Base-by-base conservation (phyloP, 2,888 invertebrate species). In the Ametastegia equiseti region DNA sequence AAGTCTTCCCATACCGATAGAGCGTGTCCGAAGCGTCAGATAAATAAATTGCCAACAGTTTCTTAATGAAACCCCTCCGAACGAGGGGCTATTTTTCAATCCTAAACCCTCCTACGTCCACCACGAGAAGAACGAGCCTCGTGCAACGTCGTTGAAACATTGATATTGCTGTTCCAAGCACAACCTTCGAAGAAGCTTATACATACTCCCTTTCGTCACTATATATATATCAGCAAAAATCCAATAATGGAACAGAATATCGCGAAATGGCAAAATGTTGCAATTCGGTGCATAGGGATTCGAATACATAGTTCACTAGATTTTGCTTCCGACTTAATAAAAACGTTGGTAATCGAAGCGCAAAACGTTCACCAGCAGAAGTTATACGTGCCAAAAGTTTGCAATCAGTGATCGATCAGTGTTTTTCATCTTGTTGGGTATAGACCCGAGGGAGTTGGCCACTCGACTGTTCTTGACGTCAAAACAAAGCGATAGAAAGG, bases 41-140 rank as follows among this genome's bases (percentile, higher is more conserved):
- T 86, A 88, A 88, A 88, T 88, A 89, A 89, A 89, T 89, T 87
- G 88, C 86, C 69, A 86, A 86, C 84, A 83, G 85, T 82, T 88
- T 84, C 86, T 88, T 89, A 89, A 89, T 89, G 88, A 89, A 89
- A 89, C 84, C 85, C 86, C 86, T 15, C 45, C 19, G 77, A 57
- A 36, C 54, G 33, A 54, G 57, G 81, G 82, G 85, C 84, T 85
- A 88, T 88, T 88, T 89, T 88, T 89, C 88, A 89, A 84, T 78
- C 86, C 84, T 88, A 85, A 84, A 85, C 88, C 87, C 86, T 85
- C 86, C 86, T 88, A 84, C 57, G 27, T 36, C 39, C 39, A 39
- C 30, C 27, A 15, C 60, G n/a, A 60, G 15, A 15, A 60, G 30
- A 60, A 2, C n/a, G 45, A 11, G 23, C 27, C 45, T 42, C 4